Conservation (phyloP, 1,140 invertebrate species). For the Ericerus pela region DNA sequence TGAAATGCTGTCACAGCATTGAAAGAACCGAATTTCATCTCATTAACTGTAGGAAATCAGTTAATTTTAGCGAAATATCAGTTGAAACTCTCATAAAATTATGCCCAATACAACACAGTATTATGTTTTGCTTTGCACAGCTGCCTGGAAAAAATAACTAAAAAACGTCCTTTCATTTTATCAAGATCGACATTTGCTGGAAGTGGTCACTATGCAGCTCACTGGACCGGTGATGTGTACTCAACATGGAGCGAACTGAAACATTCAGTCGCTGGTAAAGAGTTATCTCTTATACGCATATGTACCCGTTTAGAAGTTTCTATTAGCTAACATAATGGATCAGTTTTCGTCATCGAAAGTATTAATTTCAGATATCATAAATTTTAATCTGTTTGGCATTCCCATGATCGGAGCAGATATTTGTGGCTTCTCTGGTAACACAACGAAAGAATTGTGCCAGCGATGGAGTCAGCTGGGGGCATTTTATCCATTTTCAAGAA, state of each 20-base stretch:
- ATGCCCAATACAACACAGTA: too few relatives aligned
- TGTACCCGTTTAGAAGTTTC: conserved; percentile 6
- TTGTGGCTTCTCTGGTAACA: conserved; percentile 70
- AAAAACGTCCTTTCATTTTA: conserved; percentile 66
- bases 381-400: conserved; percentile 69
- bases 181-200: conserved; percentile 69
- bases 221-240: conserved; percentile 77
- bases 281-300: conserved; percentile 24
- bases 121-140: too few relatives aligned
- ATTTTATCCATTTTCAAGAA: conserved; percentile 74
- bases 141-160: conserved; percentile 45
- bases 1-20: too few relatives aligned
- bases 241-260: conserved; percentile 53
- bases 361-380: conserved; percentile 49
- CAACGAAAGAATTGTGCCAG: conserved; percentile 54
- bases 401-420: conserved; percentile 79
- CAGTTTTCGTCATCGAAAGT: too few relatives aligned
- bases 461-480: conserved; percentile 72
- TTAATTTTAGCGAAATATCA: too few relatives aligned
- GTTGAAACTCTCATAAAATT: too few relatives aligned
- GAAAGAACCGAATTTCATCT: too few relatives aligned
- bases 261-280: conserved; percentile 40
- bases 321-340: conserved; percentile 27
- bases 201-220: conserved; percentile 63
- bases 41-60: too few relatives aligned